phyloP scores from a whole-genome alignment of 2,888 invertebrate genomes.

The Vesta saturnalis region DNA sequence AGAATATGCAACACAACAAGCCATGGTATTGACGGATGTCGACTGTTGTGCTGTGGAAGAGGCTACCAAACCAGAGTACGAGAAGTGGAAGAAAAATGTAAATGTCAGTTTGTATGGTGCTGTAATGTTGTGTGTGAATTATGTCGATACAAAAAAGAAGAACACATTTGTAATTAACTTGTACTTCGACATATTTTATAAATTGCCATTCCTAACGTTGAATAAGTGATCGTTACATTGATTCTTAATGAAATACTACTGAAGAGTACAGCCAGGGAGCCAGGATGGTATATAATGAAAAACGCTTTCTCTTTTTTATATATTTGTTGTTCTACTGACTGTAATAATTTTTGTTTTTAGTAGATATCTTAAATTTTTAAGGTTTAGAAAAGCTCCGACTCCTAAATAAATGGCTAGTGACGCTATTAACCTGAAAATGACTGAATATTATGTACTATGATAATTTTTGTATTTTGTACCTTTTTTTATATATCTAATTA shows the following conservation, averaged over 20 bases:
- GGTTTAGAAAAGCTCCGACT: background rate
- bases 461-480: slow-evolving; percentile 9
- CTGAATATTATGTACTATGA: background rate
- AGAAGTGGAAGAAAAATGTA: slow-evolving; percentile 87
- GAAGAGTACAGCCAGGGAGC: background rate
- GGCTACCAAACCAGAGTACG: slow-evolving; percentile 86
- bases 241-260: background rate
- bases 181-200: too few relatives aligned
- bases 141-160: slow-evolving; percentile 81
- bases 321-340: background rate
- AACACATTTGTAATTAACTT: slow-evolving; percentile 88
- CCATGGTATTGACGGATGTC: slow-evolving; percentile 86
- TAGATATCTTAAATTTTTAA: background rate
- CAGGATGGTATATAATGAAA: background rate
- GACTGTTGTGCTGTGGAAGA: slow-evolving; percentile 87
- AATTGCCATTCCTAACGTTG: slow-evolving; percentile 22
- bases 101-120: slow-evolving; percentile 92
- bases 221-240: slow-evolving; percentile 21
- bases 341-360: background rate
- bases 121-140: slow-evolving; percentile 87
- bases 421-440: slow-evolving; percentile 11
- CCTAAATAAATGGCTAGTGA: slow-evolving; percentile 5
- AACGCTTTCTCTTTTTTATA: background rate
- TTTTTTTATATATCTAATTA: background rate
- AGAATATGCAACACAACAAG: slow-evolving; percentile 87